Conservation (phyloP, 2,113 vertebrate genomes). For the Pygoscelis antarcticus region DNA sequence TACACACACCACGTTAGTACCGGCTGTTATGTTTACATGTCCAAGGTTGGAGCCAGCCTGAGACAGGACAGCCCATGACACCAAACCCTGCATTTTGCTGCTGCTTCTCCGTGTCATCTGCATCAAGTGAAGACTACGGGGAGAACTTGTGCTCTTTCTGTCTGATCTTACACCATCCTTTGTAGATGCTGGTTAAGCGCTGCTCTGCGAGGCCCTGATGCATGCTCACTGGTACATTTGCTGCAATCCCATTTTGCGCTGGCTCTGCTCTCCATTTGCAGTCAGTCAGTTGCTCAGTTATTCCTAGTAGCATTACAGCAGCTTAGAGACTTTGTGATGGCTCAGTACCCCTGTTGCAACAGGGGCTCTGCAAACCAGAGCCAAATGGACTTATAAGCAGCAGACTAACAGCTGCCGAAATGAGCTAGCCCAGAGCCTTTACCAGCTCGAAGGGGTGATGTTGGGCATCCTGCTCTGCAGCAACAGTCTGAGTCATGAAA, state of each 20-base stretch:
- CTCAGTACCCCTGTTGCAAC: neutral
- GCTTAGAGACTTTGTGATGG: neutral
- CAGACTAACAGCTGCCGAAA: neutral
- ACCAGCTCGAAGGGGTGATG: neutral
- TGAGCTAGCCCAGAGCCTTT: neutral
- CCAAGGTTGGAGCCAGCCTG: neutral
- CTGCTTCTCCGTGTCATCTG: neutral
- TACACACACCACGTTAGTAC: neutral
- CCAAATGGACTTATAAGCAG: neutral
- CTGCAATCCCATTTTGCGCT: neutral
- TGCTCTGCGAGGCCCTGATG: neutral
- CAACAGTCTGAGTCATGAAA: neutral
- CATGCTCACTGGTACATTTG: neutral
- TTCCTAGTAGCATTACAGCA: neutral
- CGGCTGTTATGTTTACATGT: accelerated
- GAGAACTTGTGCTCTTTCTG: neutral
- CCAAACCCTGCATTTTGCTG: neutral
- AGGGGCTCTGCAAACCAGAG: neutral
- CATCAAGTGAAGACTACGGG: neutral
- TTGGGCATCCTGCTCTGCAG: neutral
- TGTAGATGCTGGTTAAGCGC: neutral
- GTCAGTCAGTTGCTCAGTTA: neutral
- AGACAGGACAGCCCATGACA: neutral
- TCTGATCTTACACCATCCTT: neutral
- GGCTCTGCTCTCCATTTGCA: neutral